Conservation (phyloP, 2,797 vertebrate species). For the Decapterus maruadsi region DNA sequence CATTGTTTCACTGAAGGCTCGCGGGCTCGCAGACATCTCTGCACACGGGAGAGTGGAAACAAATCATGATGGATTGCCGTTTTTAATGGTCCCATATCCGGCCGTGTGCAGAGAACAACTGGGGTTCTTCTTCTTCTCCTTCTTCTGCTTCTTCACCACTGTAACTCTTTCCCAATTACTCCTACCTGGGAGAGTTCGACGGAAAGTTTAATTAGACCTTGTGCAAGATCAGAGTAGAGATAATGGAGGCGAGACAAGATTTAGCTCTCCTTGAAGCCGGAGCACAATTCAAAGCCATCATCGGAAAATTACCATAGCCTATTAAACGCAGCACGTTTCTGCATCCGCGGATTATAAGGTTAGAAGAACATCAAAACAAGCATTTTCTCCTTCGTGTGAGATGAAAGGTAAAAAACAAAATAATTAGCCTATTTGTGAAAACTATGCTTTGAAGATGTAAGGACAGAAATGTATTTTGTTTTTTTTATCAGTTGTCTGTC, state of each 20-base stretch:
- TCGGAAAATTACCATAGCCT: conserved; percentile 70
- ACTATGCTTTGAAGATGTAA: conserved; percentile 79
- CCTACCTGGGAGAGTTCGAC: conserved; percentile 62
- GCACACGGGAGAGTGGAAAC: conserved; percentile 54
- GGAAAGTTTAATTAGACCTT: conserved; percentile 75
- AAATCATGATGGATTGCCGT: conserved; percentile 60
- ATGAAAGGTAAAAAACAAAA: conserved; percentile 81
- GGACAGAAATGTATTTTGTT: conserved; percentile 67
- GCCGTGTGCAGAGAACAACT: conserved; percentile 36
- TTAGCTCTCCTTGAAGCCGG: conserved; percentile 71
- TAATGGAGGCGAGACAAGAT: conserved; percentile 68
- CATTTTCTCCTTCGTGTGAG: conserved; percentile 63
- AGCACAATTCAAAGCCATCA: conserved; percentile 73
- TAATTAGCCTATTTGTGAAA: conserved; percentile 80
- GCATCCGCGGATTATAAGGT: conserved; percentile 68
- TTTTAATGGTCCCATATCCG: conserved; percentile 53
- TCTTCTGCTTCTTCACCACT: conserved; percentile 7
- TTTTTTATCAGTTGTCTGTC: conserved; percentile 66
- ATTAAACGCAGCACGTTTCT: conserved; percentile 57
- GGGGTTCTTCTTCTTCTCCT: conserved; percentile 36
- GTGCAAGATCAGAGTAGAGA: conserved; percentile 69
- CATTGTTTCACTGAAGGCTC: conserved; percentile 39
- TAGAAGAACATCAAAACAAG: conserved; percentile 80
- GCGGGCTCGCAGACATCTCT: conserved; percentile 31
- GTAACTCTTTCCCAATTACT: conserved; percentile 50